Percentiles rank a stretch among this genome's conserved stretches.
These are phyloP conservation scores for Neosalanx taihuensis DNA, from an alignment of 2,797 vertebrate species.

Conservation along the genomic window DNA sequence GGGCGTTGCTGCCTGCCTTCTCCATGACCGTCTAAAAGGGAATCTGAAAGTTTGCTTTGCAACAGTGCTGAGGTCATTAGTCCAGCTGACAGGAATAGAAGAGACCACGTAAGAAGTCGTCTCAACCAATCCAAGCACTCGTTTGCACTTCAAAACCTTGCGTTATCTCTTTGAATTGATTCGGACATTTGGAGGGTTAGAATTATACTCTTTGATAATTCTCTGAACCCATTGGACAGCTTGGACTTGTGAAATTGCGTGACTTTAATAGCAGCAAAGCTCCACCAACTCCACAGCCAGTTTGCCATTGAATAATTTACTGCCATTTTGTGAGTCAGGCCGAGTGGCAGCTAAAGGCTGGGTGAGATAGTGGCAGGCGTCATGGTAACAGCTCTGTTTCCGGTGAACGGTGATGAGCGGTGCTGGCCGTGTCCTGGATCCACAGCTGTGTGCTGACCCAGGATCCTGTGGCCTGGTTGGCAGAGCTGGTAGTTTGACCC, in stretches of 20 bases:
- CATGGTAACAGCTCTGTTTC: conserved; percentile 4
- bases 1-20: neutral
- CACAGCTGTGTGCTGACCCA: neutral
- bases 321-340: neutral
- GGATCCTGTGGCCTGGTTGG: neutral
- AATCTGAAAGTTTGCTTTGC: conserved; percentile 11
- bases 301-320: conserved; percentile 10
- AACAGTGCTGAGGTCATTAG: conserved; percentile 1
- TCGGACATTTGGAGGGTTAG: neutral
- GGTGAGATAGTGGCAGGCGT: neutral
- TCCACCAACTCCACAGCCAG: neutral
- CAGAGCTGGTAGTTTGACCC: neutral
- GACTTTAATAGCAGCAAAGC: neutral
- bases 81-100: conserved; percentile 14
- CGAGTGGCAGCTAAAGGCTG: neutral
- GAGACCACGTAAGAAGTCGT: neutral
- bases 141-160: neutral
- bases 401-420: neutral
- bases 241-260: neutral
- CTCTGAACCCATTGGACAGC: neutral
- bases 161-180: too few species aligned
- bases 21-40: neutral
- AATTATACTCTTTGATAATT: neutral
- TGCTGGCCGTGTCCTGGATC: neutral
- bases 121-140: neutral